Evolutionary conservation across 2,113 vertebrate species (phyloP).

Genomic region (Hippocampus zosterae): DNA sequence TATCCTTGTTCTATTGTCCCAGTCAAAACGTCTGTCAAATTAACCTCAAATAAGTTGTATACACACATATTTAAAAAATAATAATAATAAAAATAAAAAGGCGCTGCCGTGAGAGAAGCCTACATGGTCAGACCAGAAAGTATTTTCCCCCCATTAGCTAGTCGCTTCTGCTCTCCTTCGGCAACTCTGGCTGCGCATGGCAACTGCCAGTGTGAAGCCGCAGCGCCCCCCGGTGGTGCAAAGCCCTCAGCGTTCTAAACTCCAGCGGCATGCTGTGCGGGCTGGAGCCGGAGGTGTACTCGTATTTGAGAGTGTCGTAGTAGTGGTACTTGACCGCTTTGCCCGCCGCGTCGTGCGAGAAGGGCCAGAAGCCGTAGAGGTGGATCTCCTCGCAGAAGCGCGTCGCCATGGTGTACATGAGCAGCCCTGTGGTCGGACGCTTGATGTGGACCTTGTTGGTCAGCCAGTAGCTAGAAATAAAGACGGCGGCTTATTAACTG

Average conservation of each 20-base stretch:
- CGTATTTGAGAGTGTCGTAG: conserved; percentile 88
- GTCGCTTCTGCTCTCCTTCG: conserved; percentile 6
- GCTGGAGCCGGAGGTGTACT: conserved; percentile 89
- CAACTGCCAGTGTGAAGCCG: conserved; percentile 87
- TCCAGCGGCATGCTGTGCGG: conserved; percentile 97
- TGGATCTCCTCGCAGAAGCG: conserved; percentile 95
- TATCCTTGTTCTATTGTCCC: background rate
- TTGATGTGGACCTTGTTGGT: conserved; percentile 96
- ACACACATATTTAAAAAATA: no score
- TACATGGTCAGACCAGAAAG: background rate
- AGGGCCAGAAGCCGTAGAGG: conserved; percentile 97
- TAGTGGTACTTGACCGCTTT: conserved; percentile 94
- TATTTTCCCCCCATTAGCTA: conserved; percentile 5
- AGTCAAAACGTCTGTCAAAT: background rate
- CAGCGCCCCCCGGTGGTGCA: conserved; percentile 90
- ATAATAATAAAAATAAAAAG: conserved; percentile 9
- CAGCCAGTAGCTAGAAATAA: conserved; percentile 85
- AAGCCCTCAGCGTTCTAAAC: conserved; percentile 86
- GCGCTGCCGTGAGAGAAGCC: conserved; percentile 3
- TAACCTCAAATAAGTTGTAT: conserved; percentile 18
- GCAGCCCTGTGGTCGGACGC: conserved; percentile 89
- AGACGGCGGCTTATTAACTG: background rate
- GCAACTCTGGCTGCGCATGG: conserved; percentile 33
- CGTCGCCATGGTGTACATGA: conserved; percentile 96
- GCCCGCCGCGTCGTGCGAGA: conserved; percentile 78